Evolutionary conservation across 2,797 vertebrate genomes (phyloP), one percentile per base, ranked within the genome.

Genomic region (Oophaga sylvatica): DNA sequence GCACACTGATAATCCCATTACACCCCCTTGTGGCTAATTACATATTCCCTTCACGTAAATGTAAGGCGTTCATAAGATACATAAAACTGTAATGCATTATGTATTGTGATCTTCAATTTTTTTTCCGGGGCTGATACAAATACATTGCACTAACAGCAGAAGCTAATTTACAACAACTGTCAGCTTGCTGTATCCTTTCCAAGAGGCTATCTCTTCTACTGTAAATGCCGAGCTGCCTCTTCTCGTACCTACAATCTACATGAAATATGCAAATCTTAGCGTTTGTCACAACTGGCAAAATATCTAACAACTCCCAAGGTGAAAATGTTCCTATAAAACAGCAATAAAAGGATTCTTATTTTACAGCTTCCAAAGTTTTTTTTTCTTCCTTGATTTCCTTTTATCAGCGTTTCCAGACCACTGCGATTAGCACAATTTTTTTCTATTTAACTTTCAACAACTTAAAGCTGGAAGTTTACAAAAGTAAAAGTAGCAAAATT

Each of bases 281-380:
- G 92, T 91, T 90, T 92, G 90, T 91, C 91, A 91, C 93, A 89
- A 90, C 91, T 84, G 13, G 90, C 90, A 90, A 90, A 89, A 89
- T 91, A 89, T 90, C 92, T 93, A 93, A 93, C 91, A 92, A 91
- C 89, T 92, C 92, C 92, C 91, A 90, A 90, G 92, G 92, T 91
- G 92, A 90, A 92, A 90, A 92, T 91, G 92, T 91, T 91, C 92
- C 91, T 92, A 92, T 93, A 92, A 92, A 93, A 88, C 89, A 90
- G 82, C 91, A 88, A 91, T 91, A 91, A 92, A 93, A 90, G 90
- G 90, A 84, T 91, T 90, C 92, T 88, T 84, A 84, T 62, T 93
- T 93, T 91, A 92, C 35, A 81, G 87, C 90, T 91, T 90, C 90
- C 88, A 90, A 91, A 80, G 80, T 85, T 90, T 91, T 90, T 92